Conservation (phyloP, 2,888 invertebrate species). For the Stegophylla sp. region DNA sequence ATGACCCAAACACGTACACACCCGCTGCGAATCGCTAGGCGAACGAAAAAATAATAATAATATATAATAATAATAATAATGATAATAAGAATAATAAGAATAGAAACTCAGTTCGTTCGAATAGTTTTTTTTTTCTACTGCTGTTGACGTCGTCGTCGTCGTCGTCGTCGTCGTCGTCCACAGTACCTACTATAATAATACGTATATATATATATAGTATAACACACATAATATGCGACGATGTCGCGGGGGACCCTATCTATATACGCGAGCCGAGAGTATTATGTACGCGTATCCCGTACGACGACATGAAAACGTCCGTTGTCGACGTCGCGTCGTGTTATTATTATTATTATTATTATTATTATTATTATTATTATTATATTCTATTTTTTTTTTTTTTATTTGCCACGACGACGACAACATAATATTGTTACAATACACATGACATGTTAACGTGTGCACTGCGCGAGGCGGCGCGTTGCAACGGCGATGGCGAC, state of each 20-base stretch:
- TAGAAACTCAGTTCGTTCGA: constrained; percentile 41
- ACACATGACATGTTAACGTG: constrained; percentile 39
- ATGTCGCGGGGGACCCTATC: background rate
- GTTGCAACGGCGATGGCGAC: constrained; percentile 21
- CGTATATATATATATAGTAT: background rate
- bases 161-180: background rate
- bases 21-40: constrained; percentile 52
- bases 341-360: constrained; percentile 41
- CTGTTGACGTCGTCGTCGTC: too few species aligned
- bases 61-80: background rate
- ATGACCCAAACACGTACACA: constrained; percentile 48
- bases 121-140: background rate
- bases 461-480: constrained; percentile 18
- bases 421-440: constrained; percentile 37
- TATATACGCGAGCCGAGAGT: background rate
- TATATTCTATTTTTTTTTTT: constrained; percentile 16
- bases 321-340: background rate
- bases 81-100: constrained; percentile 21
- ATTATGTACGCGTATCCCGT: constrained; percentile 53
- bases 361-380: constrained; percentile 16
- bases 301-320: constrained; percentile 29
- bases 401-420: constrained; percentile 34
- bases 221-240: background rate
- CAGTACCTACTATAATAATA: background rate
- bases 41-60: constrained; percentile 16